Base-by-base conservation (phyloP, 2,797 vertebrate genomes). In the Myripristis murdjan region DNA sequence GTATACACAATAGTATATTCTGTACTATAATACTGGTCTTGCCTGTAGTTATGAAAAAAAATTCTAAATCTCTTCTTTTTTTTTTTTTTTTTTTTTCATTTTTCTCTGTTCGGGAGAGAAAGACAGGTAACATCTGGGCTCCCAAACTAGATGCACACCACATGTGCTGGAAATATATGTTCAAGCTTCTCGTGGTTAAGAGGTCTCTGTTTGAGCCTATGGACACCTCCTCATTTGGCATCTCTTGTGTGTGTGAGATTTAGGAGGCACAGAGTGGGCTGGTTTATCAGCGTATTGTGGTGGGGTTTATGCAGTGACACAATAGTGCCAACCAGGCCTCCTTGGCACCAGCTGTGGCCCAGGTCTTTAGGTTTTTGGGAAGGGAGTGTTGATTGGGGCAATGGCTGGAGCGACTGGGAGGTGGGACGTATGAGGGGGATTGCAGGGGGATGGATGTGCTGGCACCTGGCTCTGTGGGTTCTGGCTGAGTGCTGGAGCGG, bases 391-490 rank as follows among this genome's bases (percentile, higher is more conserved):
- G 90, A 89, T 77, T 88, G 87, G 81, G 83, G 83, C 83, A 90
- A 91, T 86, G 92, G 89, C 84, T 83, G 64, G 78, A 87, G 81
- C 83, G 87, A 88, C 83, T 76, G 79, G 88, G 86, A 85, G 85
- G 72, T 82, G 83, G 84, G 87, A 82, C 37, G 70, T 70, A 85
- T 80, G 84, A 83, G 84, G 33, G 81, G 80, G 86, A 82, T 89
- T 87, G 86, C 82, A 62, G 79, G 77, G 84, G 87, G 90, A 92
- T 93, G 89, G 89, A 87, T 91, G 79, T 89, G 85, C 87, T 94
- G 93, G 93, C 93, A 93, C 89, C 85, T 89, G 81, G 81, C 88
- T 93, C 88, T 84, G 84, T 84, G 86, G 89, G 89, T 88, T 86
- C 89, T 85, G 88, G 89, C 90, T 87, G 83, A 91, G 84, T 83